phyloP scores from a whole-genome alignment of 2,888 invertebrate genomes.

The Campopleginae sp. region DNA sequence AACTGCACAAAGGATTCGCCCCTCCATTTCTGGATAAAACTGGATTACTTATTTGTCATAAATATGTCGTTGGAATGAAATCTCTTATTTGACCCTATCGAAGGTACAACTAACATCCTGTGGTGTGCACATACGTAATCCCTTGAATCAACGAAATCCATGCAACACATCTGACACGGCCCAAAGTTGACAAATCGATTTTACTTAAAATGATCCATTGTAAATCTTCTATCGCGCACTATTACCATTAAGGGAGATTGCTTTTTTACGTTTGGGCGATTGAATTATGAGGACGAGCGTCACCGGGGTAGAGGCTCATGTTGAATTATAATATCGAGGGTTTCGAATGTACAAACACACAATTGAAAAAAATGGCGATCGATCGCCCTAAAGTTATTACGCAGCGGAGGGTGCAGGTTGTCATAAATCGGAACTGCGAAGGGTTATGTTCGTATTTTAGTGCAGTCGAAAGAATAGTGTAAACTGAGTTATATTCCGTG shows the following conservation, averaged over 20 bases:
- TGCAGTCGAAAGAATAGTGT: conserved; percentile 35
- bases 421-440: conserved; percentile 65
- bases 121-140: conserved; percentile 1
- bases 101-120: not conserved
- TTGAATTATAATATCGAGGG: conserved; percentile 51
- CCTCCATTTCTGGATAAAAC: not conserved
- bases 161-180: conserved; percentile 9
- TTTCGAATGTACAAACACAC: conserved; percentile 33
- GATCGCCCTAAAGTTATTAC: conserved; percentile 62
- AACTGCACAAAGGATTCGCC: not conserved
- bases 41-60: not conserved
- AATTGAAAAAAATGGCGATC: conserved; percentile 35
- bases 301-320: conserved; percentile 29
- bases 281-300: conserved; percentile 50
- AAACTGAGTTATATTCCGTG: not conserved
- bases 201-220: conserved; percentile 32
- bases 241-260: conserved; percentile 47
- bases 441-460: conserved; percentile 60
- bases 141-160: conserved; percentile 5
- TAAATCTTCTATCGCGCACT: conserved; percentile 12
- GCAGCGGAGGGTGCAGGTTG: conserved; percentile 62
- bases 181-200: conserved; percentile 41
- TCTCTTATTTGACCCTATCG: not conserved
- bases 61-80: not conserved
- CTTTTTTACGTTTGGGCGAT: conserved; percentile 44